Evolutionary conservation across 2,797 vertebrate genomes (phyloP), one percentile per base, ranked within the genome.

Genomic region (Chromis chromis): DNA sequence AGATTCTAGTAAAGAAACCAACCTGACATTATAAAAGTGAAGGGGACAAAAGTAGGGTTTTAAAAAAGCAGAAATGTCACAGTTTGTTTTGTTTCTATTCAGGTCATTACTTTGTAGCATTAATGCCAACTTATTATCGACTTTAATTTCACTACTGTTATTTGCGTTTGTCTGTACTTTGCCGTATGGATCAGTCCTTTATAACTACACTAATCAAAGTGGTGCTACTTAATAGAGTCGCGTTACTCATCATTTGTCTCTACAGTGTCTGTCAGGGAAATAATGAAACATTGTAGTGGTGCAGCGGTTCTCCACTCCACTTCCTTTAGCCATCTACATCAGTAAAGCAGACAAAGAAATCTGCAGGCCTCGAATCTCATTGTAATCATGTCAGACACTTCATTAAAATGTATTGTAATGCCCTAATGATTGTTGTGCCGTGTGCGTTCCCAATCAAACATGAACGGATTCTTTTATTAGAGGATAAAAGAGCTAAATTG

Each of bases 371-470:
- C 24, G 55, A 36, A 53, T 31, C 27, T 42, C 6, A 40, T 46
- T 24, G 54, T 12, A 61, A 56, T 40, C 6, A 39, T 19, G 10
- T 12, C 11, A 72, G 17, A 21, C 27, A 52, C 39, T 54, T 53
- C 13, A 73, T n/a, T 60, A 33, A 69, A 52, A 55, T 57, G 19
- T 14, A 53, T 21, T 63, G 21, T 17, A 39, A 57, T 36, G 28
- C 64, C 19, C 7, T 49, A 28, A 28, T 31, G 21, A 17, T 5
- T 53, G 17, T 12, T 61, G 54, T 16, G 44, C 6, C 19, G 1
- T 49, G 22, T 48, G 16, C 21, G 22, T 39, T 59, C 13, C 13
- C 25, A 36, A 12, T 36, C 9, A 6, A 24, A 25, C 11, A 27
- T 5, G 17, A 24, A 24, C 21, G n/a, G 28, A 46, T 49, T 62